Evolutionary conservation across 2,888 invertebrate species (phyloP), one percentile per base, ranked within the genome.

Genomic region (Sphaeridia pumilis): DNA sequence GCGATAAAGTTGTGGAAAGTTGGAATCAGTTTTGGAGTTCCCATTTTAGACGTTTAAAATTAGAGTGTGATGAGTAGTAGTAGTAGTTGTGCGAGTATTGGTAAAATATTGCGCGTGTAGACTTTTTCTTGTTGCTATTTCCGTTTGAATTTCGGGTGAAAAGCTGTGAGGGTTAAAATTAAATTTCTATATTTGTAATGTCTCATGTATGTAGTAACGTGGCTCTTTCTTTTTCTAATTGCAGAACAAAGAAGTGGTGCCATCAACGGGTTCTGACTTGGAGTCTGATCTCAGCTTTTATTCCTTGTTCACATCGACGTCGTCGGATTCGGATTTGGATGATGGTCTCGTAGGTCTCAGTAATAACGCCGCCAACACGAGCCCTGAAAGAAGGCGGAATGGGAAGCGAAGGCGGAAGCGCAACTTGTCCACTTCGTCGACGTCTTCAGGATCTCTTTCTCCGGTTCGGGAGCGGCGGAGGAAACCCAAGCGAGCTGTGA

Each of bases 301-400:
- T 46, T 63, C 63, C 34, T 58, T 61, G 25, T 56, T 61, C 38
- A 58, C 63, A n/a, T 61, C 61, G 12, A 61, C 63, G 21, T 58
- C 61, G 21, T 63, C 63, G 12, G 63, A 63, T 26, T 63, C 63
- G 7, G 63, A 63, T 43, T 58, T 58, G 44, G 46, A 42, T 38
- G 42, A 41, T 28, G 24, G 28, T n/a, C 22, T n/a, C n/a, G n/a
- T n/a, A n/a, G n/a, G n/a, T n/a, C n/a, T n/a, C n/a, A n/a, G n/a
- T 20, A 36, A 7, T 17, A 36, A 20, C n/a, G 7, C 36, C 36
- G n/a, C n/a, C n/a, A n/a, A 27, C 5, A 46, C 54, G 2, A 47
- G 47, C 26, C 49, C 54, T 14, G 49, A 54, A 22, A 25, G 44
- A 26, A 26, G 54, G 4, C 44, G 46, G 28, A 36, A 25, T 28